These are phyloP conservation scores for Psittacula derbiana DNA, from an alignment of 2,797 vertebrate genomes.

Conservation along the genomic window DNA sequence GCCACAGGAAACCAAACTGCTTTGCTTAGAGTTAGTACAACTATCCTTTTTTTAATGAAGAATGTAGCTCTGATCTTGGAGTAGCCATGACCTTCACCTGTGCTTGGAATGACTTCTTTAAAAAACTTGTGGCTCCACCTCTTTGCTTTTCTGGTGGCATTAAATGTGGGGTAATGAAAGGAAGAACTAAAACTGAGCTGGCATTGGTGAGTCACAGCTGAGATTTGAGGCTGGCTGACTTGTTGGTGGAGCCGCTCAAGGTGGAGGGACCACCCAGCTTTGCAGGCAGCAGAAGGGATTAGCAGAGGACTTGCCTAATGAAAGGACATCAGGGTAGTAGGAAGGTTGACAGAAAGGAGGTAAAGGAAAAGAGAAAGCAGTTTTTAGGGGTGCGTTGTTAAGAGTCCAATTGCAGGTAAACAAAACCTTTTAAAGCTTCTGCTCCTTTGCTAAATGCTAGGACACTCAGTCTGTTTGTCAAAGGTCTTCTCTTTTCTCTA, in stretches of 20 bases:
- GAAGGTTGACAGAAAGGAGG: not conserved
- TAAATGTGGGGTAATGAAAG: not conserved
- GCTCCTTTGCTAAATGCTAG: not conserved
- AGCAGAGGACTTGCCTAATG: not conserved
- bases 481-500: not conserved
- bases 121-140: not conserved
- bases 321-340: not conserved
- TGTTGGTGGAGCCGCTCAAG: not conserved
- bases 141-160: not conserved
- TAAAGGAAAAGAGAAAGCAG: not conserved
- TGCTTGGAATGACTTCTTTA: not conserved
- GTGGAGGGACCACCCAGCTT: not conserved
- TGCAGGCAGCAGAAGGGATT: not conserved
- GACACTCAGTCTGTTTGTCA: not conserved
- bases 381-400: not conserved
- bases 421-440: not conserved
- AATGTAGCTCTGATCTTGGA: accelerated
- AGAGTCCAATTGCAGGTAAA: not conserved
- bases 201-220: not conserved
- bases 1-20: not conserved
- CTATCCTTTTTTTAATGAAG: not conserved
- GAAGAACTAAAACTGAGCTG: not conserved
- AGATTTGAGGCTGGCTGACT: not conserved
- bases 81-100: not conserved
- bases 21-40: not conserved